phyloP scores from a whole-genome alignment of 2,888 invertebrate genomes.

The Drosophila rellima region DNA sequence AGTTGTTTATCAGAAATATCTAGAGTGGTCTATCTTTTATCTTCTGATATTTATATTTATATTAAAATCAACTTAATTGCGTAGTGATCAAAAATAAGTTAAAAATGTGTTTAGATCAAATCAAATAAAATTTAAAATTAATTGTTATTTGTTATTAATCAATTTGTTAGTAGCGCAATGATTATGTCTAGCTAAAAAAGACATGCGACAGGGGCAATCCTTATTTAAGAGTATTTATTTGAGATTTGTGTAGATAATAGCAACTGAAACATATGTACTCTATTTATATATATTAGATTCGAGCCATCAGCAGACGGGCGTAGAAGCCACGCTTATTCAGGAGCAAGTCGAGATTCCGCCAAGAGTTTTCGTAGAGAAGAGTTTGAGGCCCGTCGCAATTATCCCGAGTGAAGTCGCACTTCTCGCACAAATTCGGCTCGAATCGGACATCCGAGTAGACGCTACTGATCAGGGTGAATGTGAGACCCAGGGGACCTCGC shows the following conservation, averaged over 20 bases:
- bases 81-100: too few relatives aligned
- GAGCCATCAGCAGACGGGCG: conserved; percentile 42
- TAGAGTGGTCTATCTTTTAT: too few relatives aligned
- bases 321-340: conserved; percentile 39
- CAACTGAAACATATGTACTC: neutral
- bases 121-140: too few relatives aligned
- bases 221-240: neutral
- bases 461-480: conserved; percentile 36
- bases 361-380: conserved; percentile 31
- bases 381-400: conserved; percentile 13
- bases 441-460: conserved; percentile 41
- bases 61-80: too few relatives aligned
- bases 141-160: too few relatives aligned
- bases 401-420: conserved; percentile 20
- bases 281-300: conserved; percentile 3
- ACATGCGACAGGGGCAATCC: neutral
- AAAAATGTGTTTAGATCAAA: too few relatives aligned
- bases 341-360: conserved; percentile 13
- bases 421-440: conserved; percentile 43
- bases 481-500: conserved; percentile 5
- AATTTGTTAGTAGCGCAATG: too few relatives aligned
- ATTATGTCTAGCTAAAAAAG: too few relatives aligned
- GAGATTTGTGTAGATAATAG: neutral
- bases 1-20: neutral
- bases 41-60: too few relatives aligned